A percentile compares a stretch with the other conserved stretches of the same genome.
These are phyloP conservation scores for Napeogenes sylphis DNA, from an alignment of 2,888 invertebrate species.

Conservation along the genomic window DNA sequence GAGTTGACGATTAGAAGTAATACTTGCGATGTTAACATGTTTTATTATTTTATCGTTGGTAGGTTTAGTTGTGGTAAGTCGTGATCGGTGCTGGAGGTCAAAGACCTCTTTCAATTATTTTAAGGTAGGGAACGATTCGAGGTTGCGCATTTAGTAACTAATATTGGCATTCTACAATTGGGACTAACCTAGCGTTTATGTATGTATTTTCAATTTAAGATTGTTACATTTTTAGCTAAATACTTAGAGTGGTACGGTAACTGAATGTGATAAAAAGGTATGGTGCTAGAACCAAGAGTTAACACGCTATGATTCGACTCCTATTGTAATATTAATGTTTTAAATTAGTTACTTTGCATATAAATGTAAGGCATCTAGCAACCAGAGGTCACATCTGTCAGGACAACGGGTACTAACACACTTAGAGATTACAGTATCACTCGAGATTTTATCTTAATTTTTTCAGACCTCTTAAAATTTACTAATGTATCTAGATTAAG, in stretches of 20 bases:
- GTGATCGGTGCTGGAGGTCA: conserved; percentile 67
- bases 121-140: conserved; percentile 69
- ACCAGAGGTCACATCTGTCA: conserved; percentile 69
- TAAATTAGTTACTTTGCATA: conserved; percentile 74
- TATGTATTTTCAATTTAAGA: conserved; percentile 77
- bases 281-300: conserved; percentile 79
- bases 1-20: conserved; percentile 47
- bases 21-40: conserved; percentile 57
- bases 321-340: conserved; percentile 74
- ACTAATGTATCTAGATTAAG: conserved; percentile 71
- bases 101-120: conserved; percentile 69
- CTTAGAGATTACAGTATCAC: conserved; percentile 76
- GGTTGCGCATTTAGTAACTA: conserved; percentile 76
- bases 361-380: conserved; percentile 71
- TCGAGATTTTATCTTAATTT: conserved; percentile 68
- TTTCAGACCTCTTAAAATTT: conserved; percentile 68
- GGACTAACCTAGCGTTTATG: conserved; percentile 79
- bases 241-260: conserved; percentile 79
- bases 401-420: conserved; percentile 57
- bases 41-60: conserved; percentile 69
- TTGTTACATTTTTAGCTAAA: conserved; percentile 79
- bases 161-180: conserved; percentile 79
- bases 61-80: conserved; percentile 61
- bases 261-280: conserved; percentile 79
- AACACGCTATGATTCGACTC: conserved; percentile 78